Conservation (phyloP, 2,113 vertebrate genomes). For the Hipposideros armiger region DNA sequence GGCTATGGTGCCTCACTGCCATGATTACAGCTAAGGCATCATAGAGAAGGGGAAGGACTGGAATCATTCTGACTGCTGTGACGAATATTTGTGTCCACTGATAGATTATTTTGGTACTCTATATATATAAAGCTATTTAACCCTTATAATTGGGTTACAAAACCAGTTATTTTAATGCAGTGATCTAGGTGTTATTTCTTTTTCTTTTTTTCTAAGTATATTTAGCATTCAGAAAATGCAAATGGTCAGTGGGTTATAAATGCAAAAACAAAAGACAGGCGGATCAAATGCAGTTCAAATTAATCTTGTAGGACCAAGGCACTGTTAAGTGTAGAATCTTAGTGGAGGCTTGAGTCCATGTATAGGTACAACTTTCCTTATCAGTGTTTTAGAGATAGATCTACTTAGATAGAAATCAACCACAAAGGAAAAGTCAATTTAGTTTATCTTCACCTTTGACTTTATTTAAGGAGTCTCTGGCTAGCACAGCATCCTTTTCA, state of each 20-base stretch:
- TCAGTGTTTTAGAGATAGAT: slow-evolving; percentile 60
- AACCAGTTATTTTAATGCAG: slow-evolving; percentile 8
- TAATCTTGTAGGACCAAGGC: slow-evolving; percentile 18
- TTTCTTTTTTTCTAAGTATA: slow-evolving; percentile 20
- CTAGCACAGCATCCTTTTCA: slow-evolving; percentile 67
- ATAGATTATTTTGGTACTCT: not conserved
- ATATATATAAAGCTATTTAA: slow-evolving; percentile 23
- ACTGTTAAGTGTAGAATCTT: not conserved
- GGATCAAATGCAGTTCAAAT: slow-evolving; percentile 51
- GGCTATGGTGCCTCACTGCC: not conserved
- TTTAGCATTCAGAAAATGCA: slow-evolving; percentile 17
- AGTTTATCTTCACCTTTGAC: slow-evolving; percentile 79
- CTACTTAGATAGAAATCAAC: slow-evolving; percentile 75
- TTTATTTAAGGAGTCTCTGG: slow-evolving; percentile 70
- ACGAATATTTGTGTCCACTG: slow-evolving; percentile 8
- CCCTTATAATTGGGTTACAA: slow-evolving; percentile 15
- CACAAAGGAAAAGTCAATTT: slow-evolving; percentile 75
- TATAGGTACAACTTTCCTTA: slow-evolving; percentile 20
- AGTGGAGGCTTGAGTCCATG: slow-evolving; percentile 9
- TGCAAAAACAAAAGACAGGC: slow-evolving; percentile 21
- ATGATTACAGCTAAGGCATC: slow-evolving; percentile 16
- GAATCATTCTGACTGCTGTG: not conserved
- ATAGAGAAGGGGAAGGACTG: not conserved
- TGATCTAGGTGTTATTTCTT: slow-evolving; percentile 35
- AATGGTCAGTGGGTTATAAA: not conserved